A percentile compares a stretch with the other conserved stretches of the same genome.
Evolutionary conservation across 2,797 vertebrate species (phyloP).

Genomic region (Apodemus agrarius): DNA sequence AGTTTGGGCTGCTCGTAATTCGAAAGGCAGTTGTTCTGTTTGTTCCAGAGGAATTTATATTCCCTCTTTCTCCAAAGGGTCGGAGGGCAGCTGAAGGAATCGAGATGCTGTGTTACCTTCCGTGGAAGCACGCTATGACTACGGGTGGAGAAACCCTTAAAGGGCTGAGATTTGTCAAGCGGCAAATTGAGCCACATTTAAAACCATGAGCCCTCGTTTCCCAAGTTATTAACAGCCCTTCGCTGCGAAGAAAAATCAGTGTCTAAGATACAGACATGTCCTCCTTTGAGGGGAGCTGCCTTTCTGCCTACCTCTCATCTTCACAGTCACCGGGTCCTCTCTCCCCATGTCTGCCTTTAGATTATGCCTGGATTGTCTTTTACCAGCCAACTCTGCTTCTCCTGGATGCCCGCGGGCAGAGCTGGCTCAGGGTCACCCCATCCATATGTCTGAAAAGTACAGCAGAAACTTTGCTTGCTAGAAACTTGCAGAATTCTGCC

Average conservation of each 20-base stretch:
- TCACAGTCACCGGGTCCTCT: background rate
- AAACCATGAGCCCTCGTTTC: background rate
- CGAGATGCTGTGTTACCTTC: background rate
- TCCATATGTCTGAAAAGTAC: background rate
- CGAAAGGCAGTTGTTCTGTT: conserved; percentile 20
- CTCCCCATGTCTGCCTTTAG: background rate
- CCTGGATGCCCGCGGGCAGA: background rate
- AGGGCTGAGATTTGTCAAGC: background rate
- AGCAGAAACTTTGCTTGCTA: background rate
- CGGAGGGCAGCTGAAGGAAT: background rate
- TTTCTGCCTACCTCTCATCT: background rate
- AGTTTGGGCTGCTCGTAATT: conserved; percentile 12
- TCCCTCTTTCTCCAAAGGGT: background rate
- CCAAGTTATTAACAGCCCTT: background rate
- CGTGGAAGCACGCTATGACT: background rate
- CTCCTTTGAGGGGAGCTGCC: background rate
- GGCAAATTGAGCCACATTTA: background rate
- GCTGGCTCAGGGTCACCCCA: background rate
- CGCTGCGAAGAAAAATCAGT: conserved; percentile 18
- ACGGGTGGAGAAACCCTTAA: background rate
- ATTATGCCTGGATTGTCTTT: background rate
- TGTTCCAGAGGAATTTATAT: background rate
- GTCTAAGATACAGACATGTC: background rate
- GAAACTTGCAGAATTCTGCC: background rate
- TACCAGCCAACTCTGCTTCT: background rate